phyloP scores from a whole-genome alignment of 2,113 vertebrate species.

The Melanocharis versteri region DNA sequence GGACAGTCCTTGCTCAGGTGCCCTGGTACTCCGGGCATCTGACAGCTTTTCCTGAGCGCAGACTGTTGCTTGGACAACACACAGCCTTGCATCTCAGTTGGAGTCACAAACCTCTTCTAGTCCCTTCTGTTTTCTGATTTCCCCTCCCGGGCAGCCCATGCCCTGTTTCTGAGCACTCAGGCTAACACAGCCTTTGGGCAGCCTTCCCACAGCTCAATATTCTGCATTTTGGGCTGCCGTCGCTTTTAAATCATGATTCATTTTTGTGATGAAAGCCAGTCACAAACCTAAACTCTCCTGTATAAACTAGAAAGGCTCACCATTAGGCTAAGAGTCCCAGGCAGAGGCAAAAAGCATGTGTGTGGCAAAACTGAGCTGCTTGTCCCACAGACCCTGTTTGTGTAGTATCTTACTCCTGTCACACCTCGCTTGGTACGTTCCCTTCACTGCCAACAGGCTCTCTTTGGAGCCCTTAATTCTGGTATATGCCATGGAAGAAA shows the following conservation, averaged over 20 bases:
- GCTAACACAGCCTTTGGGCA: not conserved
- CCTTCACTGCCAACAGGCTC: not conserved
- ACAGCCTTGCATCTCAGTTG: not conserved
- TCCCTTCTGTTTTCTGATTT: not conserved
- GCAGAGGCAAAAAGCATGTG: not conserved
- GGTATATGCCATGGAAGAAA: not conserved
- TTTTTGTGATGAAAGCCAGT: constrained; percentile 24
- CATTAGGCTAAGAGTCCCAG: not conserved
- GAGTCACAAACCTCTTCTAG: not conserved
- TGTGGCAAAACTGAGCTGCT: not conserved
- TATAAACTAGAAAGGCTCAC: not conserved
- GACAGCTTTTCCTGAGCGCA: not conserved
- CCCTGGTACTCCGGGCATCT: not conserved
- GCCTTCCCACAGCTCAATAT: not conserved
- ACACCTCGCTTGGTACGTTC: not conserved
- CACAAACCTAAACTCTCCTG: not conserved
- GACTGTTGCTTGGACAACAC: not conserved
- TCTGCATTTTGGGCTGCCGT: not conserved
- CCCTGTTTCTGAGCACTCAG: not conserved
- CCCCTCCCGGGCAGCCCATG: not conserved
- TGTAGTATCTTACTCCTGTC: not conserved
- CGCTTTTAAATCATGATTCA: not conserved
- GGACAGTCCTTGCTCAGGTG: not conserved
- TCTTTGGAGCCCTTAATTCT: not conserved
- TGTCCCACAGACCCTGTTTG: not conserved